Percentiles rank a stretch among this genome's conserved stretches.
Conservation (phyloP, 92 coral and sea anemone genomes). For the Epizoanthus fatuus region DNA sequence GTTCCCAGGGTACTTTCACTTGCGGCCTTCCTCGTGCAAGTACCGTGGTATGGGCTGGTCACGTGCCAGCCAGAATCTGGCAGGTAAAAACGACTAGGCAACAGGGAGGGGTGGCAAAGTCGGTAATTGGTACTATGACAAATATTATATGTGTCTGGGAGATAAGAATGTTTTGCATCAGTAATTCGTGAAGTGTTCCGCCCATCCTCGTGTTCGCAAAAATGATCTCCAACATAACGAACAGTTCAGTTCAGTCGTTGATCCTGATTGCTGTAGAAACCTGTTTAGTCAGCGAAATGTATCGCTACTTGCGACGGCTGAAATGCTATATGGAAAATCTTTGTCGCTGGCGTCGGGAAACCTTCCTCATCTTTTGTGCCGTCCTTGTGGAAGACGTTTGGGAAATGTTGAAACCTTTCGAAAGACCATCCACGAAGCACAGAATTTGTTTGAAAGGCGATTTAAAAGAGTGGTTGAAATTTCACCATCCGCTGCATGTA, state of each 20-base stretch:
- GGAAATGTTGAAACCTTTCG: slow-evolving; percentile 9
- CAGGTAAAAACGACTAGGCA: slow-evolving; percentile 13
- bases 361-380: slow-evolving; percentile 17
- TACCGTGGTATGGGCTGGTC: no score
- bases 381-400: slow-evolving; percentile 14
- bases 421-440: slow-evolving; percentile 2
- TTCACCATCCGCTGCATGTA: slow-evolving; percentile 9
- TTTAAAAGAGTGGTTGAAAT: slow-evolving; percentile 26
- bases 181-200: not conserved
- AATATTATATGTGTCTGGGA: slow-evolving; percentile 1
- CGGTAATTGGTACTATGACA: slow-evolving; percentile 10
- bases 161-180: not conserved
- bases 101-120: slow-evolving; percentile 16
- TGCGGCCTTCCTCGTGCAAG: no score
- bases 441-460: not conserved
- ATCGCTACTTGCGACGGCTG: not conserved
- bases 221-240: not conserved
- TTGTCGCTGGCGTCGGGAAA: not conserved
- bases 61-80: no score
- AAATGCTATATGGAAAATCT: not conserved
- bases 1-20: no score
- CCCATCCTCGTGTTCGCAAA: not conserved
- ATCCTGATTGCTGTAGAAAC: slow-evolving; percentile 16
- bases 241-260: not conserved
- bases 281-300: not conserved